A percentile compares a stretch with the other conserved stretches of the same genome.
phyloP scores from a whole-genome alignment of 2,888 invertebrate genomes.

The Papilio demoleus region DNA sequence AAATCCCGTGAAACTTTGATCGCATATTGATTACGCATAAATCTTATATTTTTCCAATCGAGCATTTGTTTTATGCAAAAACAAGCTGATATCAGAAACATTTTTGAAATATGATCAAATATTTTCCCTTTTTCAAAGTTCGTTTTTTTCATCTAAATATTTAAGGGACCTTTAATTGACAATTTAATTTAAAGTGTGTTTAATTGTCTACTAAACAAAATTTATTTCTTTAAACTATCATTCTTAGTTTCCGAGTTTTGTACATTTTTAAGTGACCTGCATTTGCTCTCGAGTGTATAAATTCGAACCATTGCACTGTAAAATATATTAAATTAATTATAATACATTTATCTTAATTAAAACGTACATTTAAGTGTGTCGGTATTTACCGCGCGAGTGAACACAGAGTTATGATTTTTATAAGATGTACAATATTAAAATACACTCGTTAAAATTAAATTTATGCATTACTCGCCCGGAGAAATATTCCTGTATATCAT shows the following conservation, averaged over 20 bases:
- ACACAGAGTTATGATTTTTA: slow-evolving; percentile 19
- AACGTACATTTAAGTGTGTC: slow-evolving; percentile 23
- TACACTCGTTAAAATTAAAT: slow-evolving; percentile 20
- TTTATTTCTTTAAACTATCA: no score
- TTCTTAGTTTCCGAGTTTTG: no score
- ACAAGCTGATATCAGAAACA: background rate
- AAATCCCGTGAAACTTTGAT: slow-evolving; percentile 37
- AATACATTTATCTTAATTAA: slow-evolving; percentile 25
- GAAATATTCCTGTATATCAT: background rate
- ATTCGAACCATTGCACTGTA: background rate
- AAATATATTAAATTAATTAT: slow-evolving; percentile 13
- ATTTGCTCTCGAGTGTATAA: no score
- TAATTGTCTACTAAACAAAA: no score
- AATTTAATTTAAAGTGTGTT: no score
- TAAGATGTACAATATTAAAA: slow-evolving; percentile 13
- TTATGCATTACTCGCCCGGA: background rate
- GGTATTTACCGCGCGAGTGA: slow-evolving; percentile 16
- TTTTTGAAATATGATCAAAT: no score
- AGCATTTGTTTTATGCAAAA: background rate
- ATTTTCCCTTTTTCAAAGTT: no score
- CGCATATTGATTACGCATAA: slow-evolving; percentile 32
- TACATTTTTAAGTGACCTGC: no score
- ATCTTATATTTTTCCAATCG: slow-evolving; percentile 12
- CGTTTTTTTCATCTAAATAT: no score
- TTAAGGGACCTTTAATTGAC: no score